These are phyloP conservation scores for Lutra lutra DNA, from an alignment of 2,797 vertebrate species.

Conservation along the genomic window DNA sequence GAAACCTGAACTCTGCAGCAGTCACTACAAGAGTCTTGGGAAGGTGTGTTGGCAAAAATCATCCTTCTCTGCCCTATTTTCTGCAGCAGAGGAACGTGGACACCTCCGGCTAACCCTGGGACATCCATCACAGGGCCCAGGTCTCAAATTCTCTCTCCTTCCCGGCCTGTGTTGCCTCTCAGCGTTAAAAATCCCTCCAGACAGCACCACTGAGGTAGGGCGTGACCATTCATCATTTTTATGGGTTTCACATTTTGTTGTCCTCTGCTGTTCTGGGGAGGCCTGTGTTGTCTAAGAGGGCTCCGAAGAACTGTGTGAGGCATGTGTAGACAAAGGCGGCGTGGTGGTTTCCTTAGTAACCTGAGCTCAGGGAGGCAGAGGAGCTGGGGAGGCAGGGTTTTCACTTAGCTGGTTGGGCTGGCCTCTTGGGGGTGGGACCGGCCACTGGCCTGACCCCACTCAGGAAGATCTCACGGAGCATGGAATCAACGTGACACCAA, in stretches of 20 bases:
- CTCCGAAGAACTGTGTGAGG: not conserved
- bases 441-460: no score
- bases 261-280: conserved; percentile 45
- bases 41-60: not conserved
- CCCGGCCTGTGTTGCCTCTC: not conserved
- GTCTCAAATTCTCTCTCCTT: not conserved
- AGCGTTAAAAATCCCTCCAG: not conserved
- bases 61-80: not conserved
- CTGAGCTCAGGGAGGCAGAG: not conserved
- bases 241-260: not conserved
- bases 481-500: no score
- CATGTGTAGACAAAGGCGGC: not conserved
- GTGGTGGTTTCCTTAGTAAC: conserved; percentile 63
- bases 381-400: conserved; percentile 24
- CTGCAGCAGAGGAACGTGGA: not conserved
- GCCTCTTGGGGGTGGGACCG: not conserved
- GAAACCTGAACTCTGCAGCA: fast-evolving
- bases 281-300: not conserved
- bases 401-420: not conserved
- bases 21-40: not conserved
- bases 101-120: not conserved
- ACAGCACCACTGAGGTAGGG: not conserved
- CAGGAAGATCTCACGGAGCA: not conserved
- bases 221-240: not conserved
- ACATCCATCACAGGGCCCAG: not conserved